Evolutionary conservation across 2,113 vertebrate species (phyloP), one percentile per base, ranked within the genome.

Genomic region (Notothenia rossii): DNA sequence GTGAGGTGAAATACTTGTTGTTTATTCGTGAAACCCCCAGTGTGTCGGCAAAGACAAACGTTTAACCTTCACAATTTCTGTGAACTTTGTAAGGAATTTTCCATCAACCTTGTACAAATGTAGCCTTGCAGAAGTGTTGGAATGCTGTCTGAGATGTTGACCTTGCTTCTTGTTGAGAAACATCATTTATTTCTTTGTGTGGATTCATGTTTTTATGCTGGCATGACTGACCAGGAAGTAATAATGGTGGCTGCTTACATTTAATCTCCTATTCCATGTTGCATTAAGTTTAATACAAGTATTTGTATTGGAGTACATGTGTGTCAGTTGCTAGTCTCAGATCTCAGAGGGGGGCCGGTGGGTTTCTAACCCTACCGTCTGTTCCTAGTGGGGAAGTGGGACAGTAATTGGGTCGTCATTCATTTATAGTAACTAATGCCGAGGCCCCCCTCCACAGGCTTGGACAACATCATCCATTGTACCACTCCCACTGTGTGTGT

Each of bases 351-450:
- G 77, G 78, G 60, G 59, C 53, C 4, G n/a, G 45, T 62, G 84
- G 77, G 17, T 67, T 79, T 87, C 86, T 86, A 83, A 89, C 88
- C 92, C 83, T 61, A 60, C 83, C 53, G 81, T 89, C 88, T 89
- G 87, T 85, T 89, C 77, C 65, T 81, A 62, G 81, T 89, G 77
- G 82, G 83, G 77, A 92, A 91, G 63, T 89, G 86, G 90, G 87
- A 18, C 89, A 91, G 77, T 90, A 93, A 93, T 93, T 94, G 90
- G 92, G 92, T 91, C 90, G 77, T 92, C 88, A 87, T 80, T 93
- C 85, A 91, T 93, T 93, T 92, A 81, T 92, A 90, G 90, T n/a
- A 89, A 89, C 92, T 62, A 85, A 89, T 82, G 72, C 81, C 79
- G 76, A 80, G 59, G 6, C 81, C 76, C 85, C 83, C 83, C 78